Conservation (phyloP, 2,797 vertebrate species). For the Rhinophrynus dorsalis region DNA sequence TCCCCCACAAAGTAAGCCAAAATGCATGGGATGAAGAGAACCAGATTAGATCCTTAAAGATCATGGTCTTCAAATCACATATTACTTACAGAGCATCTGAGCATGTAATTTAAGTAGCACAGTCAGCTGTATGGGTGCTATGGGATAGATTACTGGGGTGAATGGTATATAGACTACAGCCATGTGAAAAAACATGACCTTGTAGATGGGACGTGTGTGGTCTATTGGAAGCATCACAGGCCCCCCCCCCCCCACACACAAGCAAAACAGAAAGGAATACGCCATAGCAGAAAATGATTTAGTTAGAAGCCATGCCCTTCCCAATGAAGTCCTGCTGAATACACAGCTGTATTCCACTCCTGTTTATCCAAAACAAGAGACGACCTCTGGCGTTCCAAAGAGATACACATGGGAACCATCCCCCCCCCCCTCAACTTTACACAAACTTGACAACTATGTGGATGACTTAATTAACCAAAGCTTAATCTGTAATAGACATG, state of each 20-base stretch:
- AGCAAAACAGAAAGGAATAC: neutral
- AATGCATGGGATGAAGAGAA: too few species aligned
- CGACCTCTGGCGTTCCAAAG: conserved; percentile 24
- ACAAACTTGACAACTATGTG: conserved; percentile 22
- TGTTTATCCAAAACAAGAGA: conserved; percentile 50
- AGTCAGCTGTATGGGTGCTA: neutral
- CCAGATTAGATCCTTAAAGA: too few species aligned
- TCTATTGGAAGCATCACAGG: conserved; percentile 48
- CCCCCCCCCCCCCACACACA: neutral
- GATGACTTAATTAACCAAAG: conserved; percentile 10
- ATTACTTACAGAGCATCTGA: too few species aligned
- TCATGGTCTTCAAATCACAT: too few species aligned
- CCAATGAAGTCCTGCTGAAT: conserved; percentile 44
- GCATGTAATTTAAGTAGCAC: too few species aligned
- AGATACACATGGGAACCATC: neutral
- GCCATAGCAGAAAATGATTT: neutral
- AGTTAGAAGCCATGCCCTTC: conserved; percentile 13
- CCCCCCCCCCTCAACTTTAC: conserved; percentile 16
- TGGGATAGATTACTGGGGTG: neutral
- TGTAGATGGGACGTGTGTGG: conserved; percentile 51
- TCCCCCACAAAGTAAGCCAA: too few species aligned
- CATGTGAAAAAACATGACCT: conserved; percentile 40
- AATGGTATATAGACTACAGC: neutral
- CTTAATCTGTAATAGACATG: neutral
- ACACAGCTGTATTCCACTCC: conserved; percentile 54